phyloP scores from a whole-genome alignment of 1,140 invertebrate species.

The Prorops nasuta region DNA sequence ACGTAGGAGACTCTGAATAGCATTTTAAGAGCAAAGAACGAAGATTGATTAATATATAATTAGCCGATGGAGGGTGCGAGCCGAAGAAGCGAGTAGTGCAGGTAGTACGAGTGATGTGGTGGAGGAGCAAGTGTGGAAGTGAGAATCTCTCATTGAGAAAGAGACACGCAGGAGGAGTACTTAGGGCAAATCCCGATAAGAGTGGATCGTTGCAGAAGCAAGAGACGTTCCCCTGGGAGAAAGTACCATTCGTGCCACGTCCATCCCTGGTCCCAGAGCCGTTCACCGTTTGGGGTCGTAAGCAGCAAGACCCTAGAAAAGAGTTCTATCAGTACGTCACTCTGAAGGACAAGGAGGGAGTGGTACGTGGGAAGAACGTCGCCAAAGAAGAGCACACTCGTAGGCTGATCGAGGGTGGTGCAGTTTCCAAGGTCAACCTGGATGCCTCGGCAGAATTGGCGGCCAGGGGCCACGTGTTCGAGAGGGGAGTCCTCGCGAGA shows the following conservation, averaged over 20 bases:
- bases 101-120: no score
- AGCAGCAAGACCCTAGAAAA: conserved; percentile 49
- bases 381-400: conserved; percentile 47
- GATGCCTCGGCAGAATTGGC: conserved; percentile 49
- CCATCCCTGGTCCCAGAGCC: conserved; percentile 78
- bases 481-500: conserved; percentile 45
- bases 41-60: no score
- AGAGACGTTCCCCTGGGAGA: conserved; percentile 75
- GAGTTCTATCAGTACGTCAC: conserved; percentile 53
- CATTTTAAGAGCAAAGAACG: no score
- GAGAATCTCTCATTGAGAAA: background rate
- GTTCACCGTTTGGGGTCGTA: conserved; percentile 75
- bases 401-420: conserved; percentile 46
- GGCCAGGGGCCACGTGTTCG: conserved; percentile 47
- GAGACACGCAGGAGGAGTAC: background rate
- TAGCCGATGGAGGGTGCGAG: no score
- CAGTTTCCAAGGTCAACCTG: conserved; percentile 45
- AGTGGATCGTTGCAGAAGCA: conserved; percentile 66
- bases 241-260: conserved; percentile 77
- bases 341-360: conserved; percentile 44
- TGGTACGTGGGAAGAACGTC: conserved; percentile 41
- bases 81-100: no score
- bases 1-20: no score
- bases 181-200: background rate
- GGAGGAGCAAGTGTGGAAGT: background rate